Conservation (phyloP, 2,888 invertebrate genomes). For the Mythimna albipuncta region DNA sequence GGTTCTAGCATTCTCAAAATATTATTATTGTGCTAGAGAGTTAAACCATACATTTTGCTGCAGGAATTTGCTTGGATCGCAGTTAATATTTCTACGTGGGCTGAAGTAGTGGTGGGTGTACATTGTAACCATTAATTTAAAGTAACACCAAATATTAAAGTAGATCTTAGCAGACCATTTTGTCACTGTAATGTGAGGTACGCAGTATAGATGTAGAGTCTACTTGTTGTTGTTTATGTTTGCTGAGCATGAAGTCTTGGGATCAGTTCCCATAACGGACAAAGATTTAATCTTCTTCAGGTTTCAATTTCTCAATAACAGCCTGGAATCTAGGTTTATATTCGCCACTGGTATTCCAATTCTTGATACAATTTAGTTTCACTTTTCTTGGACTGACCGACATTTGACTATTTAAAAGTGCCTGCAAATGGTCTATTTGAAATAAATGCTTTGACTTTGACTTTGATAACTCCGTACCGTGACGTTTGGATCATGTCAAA, state of each 20-base stretch:
- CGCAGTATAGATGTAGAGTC: background rate
- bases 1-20: background rate
- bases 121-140: background rate
- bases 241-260: background rate
- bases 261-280: background rate
- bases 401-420: too few species aligned
- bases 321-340: too few species aligned
- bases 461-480: too few species aligned
- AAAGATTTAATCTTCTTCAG: background rate
- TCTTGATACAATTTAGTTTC: too few species aligned
- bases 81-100: background rate
- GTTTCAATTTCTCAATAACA: background rate
- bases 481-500: background rate
- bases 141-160: background rate
- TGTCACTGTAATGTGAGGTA: background rate
- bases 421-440: too few species aligned
- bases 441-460: too few species aligned
- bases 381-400: too few species aligned
- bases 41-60: background rate
- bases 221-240: too few species aligned
- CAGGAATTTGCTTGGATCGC: background rate
- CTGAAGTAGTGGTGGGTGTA: too few species aligned
- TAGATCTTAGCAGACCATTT: background rate
- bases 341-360: too few species aligned
- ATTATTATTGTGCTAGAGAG: constrained; percentile 6